phyloP scores from a whole-genome alignment of 2,888 invertebrate species.

The Phanerotoma sp. region DNA sequence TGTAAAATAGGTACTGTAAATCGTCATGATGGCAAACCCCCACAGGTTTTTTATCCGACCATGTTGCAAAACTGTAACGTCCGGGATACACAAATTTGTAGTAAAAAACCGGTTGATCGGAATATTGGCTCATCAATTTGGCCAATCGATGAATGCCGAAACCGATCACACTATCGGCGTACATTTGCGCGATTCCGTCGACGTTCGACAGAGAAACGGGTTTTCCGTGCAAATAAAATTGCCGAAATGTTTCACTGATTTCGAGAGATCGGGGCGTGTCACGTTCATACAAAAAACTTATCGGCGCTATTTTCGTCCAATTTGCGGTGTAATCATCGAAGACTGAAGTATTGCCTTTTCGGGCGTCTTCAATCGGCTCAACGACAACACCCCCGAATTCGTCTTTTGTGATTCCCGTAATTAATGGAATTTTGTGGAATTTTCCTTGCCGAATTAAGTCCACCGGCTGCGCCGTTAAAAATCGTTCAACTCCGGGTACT shows the following conservation, averaged over 20 bases:
- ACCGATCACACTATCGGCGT: not conserved
- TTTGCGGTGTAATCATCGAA: slow-evolving; percentile 61
- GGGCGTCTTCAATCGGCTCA: slow-evolving; percentile 23
- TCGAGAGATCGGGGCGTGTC: slow-evolving; percentile 58
- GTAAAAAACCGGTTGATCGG: slow-evolving; percentile 60
- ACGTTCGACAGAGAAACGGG: slow-evolving; percentile 54
- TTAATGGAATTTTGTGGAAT: slow-evolving; percentile 65
- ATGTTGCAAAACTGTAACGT: slow-evolving; percentile 62
- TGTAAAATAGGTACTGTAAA: slow-evolving; percentile 59
- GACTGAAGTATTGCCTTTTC: slow-evolving; percentile 56
- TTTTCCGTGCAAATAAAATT: slow-evolving; percentile 58
- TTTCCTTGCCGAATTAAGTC: slow-evolving; percentile 61
- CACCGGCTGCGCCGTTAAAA: slow-evolving; percentile 64
- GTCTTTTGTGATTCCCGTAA: slow-evolving; percentile 67
- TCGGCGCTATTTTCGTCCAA: slow-evolving; percentile 66
- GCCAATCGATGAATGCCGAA: slow-evolving; percentile 61
- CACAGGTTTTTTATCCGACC: slow-evolving; percentile 46
- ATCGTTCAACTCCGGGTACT: slow-evolving; percentile 66
- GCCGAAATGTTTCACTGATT: slow-evolving; percentile 59
- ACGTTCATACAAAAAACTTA: slow-evolving; percentile 64
- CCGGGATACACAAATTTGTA: slow-evolving; percentile 67
- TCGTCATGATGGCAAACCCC: slow-evolving; percentile 61
- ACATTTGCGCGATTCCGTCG: slow-evolving; percentile 50
- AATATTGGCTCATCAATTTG: slow-evolving; percentile 63
- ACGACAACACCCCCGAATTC: slow-evolving; percentile 62